phyloP scores from a whole-genome alignment of 2,797 vertebrate genomes.

The Gymnothorax reevesii region DNA sequence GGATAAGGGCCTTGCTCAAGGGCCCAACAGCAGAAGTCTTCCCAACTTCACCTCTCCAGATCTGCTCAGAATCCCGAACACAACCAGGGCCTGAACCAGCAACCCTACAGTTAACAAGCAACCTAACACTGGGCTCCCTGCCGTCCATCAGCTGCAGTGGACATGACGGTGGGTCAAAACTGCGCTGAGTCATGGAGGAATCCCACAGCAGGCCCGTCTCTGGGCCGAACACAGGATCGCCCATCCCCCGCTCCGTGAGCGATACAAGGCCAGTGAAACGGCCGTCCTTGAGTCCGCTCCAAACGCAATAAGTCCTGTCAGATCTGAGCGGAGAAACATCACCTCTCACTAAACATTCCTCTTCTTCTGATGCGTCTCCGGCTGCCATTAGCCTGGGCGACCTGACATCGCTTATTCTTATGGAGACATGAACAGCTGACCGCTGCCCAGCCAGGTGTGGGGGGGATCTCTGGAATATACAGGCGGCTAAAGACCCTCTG shows the following conservation, averaged over 20 bases:
- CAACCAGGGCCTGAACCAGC: too few species aligned
- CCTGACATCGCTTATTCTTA: conserved; percentile 40
- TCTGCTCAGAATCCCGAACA: too few species aligned
- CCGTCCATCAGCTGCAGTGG: too few species aligned
- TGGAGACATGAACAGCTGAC: conserved; percentile 29
- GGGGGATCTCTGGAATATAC: conserved; percentile 19
- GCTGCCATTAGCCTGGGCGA: conserved; percentile 36
- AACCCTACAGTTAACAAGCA: too few species aligned
- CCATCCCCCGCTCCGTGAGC: background rate
- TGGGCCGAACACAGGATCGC: too few species aligned
- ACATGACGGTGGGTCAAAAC: too few species aligned
- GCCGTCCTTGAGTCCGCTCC: background rate
- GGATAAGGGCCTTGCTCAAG: too few species aligned
- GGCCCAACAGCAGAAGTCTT: too few species aligned
- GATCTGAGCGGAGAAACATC: conserved; percentile 33
- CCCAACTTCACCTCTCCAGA: too few species aligned
- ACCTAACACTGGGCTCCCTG: too few species aligned
- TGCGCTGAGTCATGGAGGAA: too few species aligned
- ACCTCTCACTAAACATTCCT: conserved; percentile 37
- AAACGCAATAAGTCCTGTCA: conserved; percentile 21
- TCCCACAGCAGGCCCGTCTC: too few species aligned
- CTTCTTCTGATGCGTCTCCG: conserved; percentile 33
- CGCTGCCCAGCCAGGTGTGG: conserved; percentile 32
- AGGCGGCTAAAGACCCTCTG: background rate
- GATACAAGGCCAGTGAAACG: conserved; percentile 6